Conservation (phyloP, 2,113 vertebrate genomes). For the Cyrtonyx montezumae region DNA sequence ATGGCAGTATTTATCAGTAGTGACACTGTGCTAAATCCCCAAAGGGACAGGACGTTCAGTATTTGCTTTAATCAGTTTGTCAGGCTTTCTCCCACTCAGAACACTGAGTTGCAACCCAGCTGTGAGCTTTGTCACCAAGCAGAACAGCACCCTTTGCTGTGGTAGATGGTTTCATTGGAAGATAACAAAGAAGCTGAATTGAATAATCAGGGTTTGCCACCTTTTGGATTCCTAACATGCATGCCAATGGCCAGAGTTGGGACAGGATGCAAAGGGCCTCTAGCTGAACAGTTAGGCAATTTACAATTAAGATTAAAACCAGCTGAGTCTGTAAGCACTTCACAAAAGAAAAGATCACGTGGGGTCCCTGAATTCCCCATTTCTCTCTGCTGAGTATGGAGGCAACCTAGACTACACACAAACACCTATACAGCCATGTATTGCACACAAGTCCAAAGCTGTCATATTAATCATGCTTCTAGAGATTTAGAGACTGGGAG, state of each 20-base stretch:
- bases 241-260: not conserved
- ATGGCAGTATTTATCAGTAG: conserved; percentile 59
- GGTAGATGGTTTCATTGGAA: not conserved
- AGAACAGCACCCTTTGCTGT: not conserved
- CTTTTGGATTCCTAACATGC: not conserved
- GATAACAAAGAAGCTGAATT: not conserved
- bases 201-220: not conserved
- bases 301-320: not conserved
- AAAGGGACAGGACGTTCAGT: conserved; percentile 30
- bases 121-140: not conserved
- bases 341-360: not conserved
- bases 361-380: not conserved
- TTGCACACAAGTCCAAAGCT: not conserved
- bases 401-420: not conserved
- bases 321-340: not conserved
- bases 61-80: conserved; percentile 34
- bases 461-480: not conserved
- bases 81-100: not conserved
- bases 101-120: not conserved
- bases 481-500: not conserved
- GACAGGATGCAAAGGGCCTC: not conserved
- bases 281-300: not conserved
- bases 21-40: conserved; percentile 44
- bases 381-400: not conserved
- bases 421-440: not conserved